These are phyloP conservation scores for Camarhynchus parvulus DNA, from an alignment of 2,113 vertebrate species.

Conservation along the genomic window DNA sequence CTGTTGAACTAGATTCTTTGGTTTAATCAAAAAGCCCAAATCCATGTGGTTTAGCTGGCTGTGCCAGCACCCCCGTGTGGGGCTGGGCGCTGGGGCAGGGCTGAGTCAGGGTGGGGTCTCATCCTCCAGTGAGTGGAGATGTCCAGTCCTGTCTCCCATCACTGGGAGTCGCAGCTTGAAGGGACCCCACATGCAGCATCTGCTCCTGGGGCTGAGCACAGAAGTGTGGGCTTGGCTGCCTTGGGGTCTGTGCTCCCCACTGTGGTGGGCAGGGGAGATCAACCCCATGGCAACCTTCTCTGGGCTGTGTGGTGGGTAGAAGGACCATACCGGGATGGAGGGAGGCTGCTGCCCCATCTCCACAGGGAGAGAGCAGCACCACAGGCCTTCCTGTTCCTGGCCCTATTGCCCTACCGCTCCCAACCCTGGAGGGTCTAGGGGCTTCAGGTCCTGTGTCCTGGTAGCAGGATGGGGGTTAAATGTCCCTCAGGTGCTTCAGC, in stretches of 20 bases:
- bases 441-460: neutral
- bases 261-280: neutral
- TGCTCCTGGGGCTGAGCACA: fast-evolving
- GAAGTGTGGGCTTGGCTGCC: neutral
- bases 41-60: neutral
- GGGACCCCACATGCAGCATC: neutral
- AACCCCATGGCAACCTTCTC: neutral
- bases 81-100: neutral
- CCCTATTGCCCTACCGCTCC: neutral
- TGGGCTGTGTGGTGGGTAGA: neutral
- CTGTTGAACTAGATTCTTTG: constrained; percentile 33
- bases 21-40: constrained; percentile 41
- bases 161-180: neutral
- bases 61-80: fast-evolving
- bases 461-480: neutral
- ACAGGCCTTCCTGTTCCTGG: neutral
- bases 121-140: neutral
- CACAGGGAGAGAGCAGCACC: fast-evolving
- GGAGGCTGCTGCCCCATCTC: neutral
- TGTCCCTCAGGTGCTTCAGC: constrained; percentile 40
- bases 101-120: neutral
- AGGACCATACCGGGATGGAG: neutral
- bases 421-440: fast-evolving
- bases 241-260: neutral
- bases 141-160: neutral